A percentile compares a stretch with the other conserved stretches of the same genome.
phyloP scores from a whole-genome alignment of 2,113 vertebrate species.

The Erpornis zantholeuca region DNA sequence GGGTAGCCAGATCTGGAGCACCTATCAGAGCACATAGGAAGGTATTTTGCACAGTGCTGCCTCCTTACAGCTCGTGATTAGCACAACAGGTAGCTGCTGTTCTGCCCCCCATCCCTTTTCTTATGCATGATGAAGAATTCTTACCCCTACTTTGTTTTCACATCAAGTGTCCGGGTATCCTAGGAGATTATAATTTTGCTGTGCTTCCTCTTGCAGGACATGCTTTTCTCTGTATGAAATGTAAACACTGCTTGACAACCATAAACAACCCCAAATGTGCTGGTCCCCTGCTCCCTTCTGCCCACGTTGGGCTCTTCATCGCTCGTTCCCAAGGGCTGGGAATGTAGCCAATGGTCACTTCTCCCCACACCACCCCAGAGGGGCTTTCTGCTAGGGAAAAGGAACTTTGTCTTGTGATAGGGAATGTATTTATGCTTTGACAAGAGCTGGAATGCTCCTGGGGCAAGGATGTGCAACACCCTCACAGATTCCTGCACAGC shows the following conservation, averaged over 20 bases:
- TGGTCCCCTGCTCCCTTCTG: neutral
- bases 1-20: slow-evolving; percentile 29
- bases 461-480: neutral
- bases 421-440: neutral
- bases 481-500: neutral
- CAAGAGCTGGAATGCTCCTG: neutral
- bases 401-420: neutral
- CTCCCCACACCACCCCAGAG: neutral
- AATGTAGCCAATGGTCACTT: neutral
- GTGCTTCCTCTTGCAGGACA: slow-evolving; percentile 31
- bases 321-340: neutral
- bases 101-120: neutral
- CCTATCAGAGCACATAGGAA: neutral
- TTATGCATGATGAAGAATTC: slow-evolving; percentile 1
- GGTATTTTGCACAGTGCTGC: slow-evolving; percentile 7
- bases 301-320: neutral
- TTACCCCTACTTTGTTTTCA: neutral
- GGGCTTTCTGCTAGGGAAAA: neutral
- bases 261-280: neutral
- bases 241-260: slow-evolving; percentile 16
- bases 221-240: slow-evolving; percentile 18
- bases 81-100: slow-evolving; percentile 38
- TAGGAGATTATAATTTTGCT: slow-evolving; percentile 35
- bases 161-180: neutral
- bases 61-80: slow-evolving; percentile 20